phyloP scores from a whole-genome alignment of 2,113 vertebrate genomes.

The Corydoras sp. region DNA sequence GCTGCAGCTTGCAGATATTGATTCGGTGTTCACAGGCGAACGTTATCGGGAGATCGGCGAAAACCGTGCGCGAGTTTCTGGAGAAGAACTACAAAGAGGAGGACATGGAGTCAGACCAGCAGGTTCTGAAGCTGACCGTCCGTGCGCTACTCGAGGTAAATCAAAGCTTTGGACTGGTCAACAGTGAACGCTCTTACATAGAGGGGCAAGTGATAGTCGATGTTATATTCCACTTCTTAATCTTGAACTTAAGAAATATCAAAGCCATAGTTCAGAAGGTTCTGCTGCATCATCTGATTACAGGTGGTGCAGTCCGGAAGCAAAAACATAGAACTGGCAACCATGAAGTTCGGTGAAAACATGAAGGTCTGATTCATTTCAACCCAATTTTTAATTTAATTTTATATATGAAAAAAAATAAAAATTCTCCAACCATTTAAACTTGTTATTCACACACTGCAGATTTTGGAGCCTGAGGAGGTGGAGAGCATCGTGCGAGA shows the following conservation, averaged over 20 bases:
- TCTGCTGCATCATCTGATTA: not conserved
- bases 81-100: constrained; percentile 82
- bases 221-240: too few species aligned
- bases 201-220: too few species aligned
- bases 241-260: too few species aligned
- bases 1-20: too few species aligned
- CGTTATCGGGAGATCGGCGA: constrained; percentile 79
- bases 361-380: constrained; percentile 66
- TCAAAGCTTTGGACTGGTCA: not conserved
- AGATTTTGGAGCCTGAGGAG: constrained; percentile 79
- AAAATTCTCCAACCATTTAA: not conserved
- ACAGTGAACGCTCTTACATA: too few species aligned
- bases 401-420: too few species aligned
- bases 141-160: constrained; percentile 76
- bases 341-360: constrained; percentile 73
- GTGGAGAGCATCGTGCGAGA: constrained; percentile 77
- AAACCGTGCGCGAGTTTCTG: constrained; percentile 79
- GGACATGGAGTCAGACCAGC: constrained; percentile 76
- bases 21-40: constrained; percentile 64
- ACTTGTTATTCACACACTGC: not conserved
- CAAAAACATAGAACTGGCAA: constrained; percentile 49
- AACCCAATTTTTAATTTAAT: not conserved
- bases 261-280: too few species aligned
- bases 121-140: constrained; percentile 77
- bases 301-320: constrained; percentile 76